A percentile compares a stretch with the other conserved stretches of the same genome.
Evolutionary conservation across 1,140 invertebrate genomes (phyloP).

Genomic region (Zelostemma sp.): DNA sequence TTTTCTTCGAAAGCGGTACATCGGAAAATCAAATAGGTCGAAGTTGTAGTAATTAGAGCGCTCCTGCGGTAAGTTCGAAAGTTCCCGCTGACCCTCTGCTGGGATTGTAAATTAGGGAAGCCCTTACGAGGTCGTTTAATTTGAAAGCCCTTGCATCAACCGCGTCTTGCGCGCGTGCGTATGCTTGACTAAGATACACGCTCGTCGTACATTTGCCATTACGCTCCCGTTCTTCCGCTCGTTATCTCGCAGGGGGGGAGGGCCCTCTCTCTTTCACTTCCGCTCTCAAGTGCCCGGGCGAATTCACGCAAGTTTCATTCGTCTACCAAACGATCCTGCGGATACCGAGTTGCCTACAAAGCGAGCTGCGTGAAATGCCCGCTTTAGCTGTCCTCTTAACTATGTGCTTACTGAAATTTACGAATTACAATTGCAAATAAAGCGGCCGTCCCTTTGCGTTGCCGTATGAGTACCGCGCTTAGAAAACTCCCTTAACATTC

Average conservation of each 20-base stretch:
- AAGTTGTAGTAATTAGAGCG: neutral
- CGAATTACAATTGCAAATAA: constrained; percentile 51
- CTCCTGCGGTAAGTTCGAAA: neutral
- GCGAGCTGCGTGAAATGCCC: constrained; percentile 36
- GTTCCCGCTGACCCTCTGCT: neutral
- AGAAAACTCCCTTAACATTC: constrained; percentile 42
- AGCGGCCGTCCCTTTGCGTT: constrained; percentile 32
- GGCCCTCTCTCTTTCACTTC: constrained; percentile 27
- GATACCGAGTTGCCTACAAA: constrained; percentile 28
- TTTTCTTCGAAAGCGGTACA: too few relatives aligned
- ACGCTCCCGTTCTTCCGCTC: constrained; percentile 36
- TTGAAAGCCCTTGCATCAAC: constrained; percentile 17
- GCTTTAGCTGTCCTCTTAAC: constrained; percentile 46
- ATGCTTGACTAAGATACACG: constrained; percentile 43
- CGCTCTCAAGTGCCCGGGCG: constrained; percentile 27
- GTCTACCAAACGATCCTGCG: constrained; percentile 18
- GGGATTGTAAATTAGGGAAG: constrained; percentile 18
- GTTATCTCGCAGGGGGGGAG: constrained; percentile 28
- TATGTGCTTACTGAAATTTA: constrained; percentile 49
- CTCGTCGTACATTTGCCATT: constrained; percentile 21
- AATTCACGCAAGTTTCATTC: constrained; percentile 34
- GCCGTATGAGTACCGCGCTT: constrained; percentile 29
- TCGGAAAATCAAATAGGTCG: too few relatives aligned
- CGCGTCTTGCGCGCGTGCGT: constrained; percentile 20
- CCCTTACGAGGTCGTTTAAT: constrained; percentile 21